Evolutionary conservation across 2,797 vertebrate genomes (phyloP).

Genomic region (Oryzias dopingdopingensis): DNA sequence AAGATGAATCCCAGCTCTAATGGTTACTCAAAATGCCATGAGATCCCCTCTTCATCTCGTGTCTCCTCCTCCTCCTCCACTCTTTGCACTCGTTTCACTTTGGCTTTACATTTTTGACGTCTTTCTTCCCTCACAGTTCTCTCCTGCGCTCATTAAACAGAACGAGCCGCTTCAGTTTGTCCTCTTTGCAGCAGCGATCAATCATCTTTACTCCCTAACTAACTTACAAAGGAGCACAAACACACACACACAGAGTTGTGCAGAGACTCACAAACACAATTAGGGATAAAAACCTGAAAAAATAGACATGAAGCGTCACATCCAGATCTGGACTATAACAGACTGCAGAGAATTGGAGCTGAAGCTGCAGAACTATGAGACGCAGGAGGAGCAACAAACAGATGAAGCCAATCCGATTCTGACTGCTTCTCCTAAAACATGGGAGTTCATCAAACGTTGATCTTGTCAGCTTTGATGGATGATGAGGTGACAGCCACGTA

Average conservation of each 20-base stretch:
- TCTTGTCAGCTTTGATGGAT: no score
- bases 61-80: not conserved
- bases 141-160: slow-evolving; percentile 18
- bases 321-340: not conserved
- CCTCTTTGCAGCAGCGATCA: slow-evolving; percentile 54
- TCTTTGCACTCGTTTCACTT: not conserved
- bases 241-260: not conserved
- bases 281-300: not conserved
- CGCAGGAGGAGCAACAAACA: no score
- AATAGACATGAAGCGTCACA: no score
- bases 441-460: no score
- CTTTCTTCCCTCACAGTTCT: not conserved
- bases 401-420: no score
- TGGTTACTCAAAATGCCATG: no score
- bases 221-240: slow-evolving; percentile 24
- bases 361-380: no score
- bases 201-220: slow-evolving; percentile 57
- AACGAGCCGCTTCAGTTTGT: slow-evolving; percentile 30
- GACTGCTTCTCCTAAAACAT: no score
- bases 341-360: no score
- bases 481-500: no score
- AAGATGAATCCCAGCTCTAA: no score
- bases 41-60: no score
- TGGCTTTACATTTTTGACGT: not conserved
- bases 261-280: slow-evolving; percentile 5